Conservation (phyloP, 2,797 vertebrate species). For the Eospalax fontanierii region DNA sequence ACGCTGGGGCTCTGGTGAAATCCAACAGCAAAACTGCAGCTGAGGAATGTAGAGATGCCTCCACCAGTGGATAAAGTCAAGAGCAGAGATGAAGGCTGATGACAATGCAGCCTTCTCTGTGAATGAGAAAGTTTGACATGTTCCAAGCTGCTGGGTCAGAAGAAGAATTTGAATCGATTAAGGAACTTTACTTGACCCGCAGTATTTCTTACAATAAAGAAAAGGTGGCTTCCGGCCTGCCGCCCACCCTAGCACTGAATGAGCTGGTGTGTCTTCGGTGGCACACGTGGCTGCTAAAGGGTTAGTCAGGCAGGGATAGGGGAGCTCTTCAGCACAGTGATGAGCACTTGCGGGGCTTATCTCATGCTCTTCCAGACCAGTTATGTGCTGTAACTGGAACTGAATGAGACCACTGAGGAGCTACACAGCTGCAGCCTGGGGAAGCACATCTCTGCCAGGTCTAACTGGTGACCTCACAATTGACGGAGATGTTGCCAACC, state of each 20-base stretch:
- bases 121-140: neutral
- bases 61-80: neutral
- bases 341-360: constrained; percentile 58
- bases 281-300: neutral
- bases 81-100: too few species aligned
- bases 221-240: neutral
- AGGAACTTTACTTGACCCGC: constrained; percentile 23
- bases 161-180: constrained; percentile 16
- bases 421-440: constrained; percentile 69
- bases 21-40: constrained; percentile 17
- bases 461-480: constrained; percentile 81
- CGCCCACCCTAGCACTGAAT: neutral
- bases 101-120: neutral
- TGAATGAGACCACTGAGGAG: constrained; percentile 76
- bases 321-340: constrained; percentile 67
- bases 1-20: neutral
- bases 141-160: neutral
- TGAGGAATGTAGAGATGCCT: neutral
- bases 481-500: constrained; percentile 78
- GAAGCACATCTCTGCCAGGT: constrained; percentile 74
- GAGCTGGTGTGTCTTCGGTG: neutral
- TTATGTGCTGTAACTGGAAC: constrained; percentile 33
- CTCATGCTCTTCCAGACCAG: constrained; percentile 70
- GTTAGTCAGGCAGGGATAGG: constrained; percentile 18
- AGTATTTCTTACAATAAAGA: neutral